phyloP scores from a whole-genome alignment of 1,140 invertebrate genomes.

The Aphelenchoides fujianensis region DNA sequence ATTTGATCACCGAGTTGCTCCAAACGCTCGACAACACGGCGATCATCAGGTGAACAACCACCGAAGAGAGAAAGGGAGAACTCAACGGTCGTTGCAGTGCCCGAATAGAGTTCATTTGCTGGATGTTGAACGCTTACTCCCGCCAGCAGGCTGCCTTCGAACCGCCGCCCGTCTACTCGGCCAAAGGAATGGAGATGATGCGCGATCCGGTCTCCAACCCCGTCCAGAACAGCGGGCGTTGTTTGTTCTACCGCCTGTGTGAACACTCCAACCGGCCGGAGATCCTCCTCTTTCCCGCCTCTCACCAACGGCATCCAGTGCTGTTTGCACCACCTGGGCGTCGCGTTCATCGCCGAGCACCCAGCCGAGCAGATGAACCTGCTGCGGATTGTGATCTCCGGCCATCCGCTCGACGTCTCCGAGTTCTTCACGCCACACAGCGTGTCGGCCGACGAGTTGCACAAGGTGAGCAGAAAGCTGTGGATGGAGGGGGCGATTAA shows the following conservation, averaged over 20 bases:
- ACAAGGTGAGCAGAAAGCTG: not conserved
- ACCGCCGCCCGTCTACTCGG: conserved; percentile 17
- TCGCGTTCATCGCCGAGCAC: conserved; percentile 33
- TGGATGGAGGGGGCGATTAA: not conserved
- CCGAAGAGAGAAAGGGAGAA: not conserved
- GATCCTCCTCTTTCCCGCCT: conserved; percentile 35
- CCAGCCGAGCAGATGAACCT: conserved; percentile 34
- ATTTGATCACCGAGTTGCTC: conserved; percentile 32
- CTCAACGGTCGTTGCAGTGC: conserved; percentile 11
- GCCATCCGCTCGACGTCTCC: conserved; percentile 35
- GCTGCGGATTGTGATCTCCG: conserved; percentile 35
- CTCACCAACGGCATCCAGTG: conserved; percentile 21
- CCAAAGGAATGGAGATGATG: conserved; percentile 12
- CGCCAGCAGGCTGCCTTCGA: not conserved
- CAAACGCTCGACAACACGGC: conserved; percentile 22
- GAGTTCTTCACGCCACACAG: conserved; percentile 43
- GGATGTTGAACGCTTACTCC: conserved; percentile 12
- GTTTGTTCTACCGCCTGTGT: conserved; percentile 38
- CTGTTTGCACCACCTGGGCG: conserved; percentile 30
- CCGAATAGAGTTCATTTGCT: conserved; percentile 41
- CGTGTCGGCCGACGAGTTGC: conserved; percentile 17
- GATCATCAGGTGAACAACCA: conserved; percentile 22
- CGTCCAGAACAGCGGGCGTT: conserved; percentile 22
- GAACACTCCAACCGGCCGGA: conserved; percentile 21
- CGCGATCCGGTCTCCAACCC: conserved; percentile 1